Evolutionary conservation across 2,113 vertebrate species (phyloP).

Genomic region (Neodontobutis hainanensis): DNA sequence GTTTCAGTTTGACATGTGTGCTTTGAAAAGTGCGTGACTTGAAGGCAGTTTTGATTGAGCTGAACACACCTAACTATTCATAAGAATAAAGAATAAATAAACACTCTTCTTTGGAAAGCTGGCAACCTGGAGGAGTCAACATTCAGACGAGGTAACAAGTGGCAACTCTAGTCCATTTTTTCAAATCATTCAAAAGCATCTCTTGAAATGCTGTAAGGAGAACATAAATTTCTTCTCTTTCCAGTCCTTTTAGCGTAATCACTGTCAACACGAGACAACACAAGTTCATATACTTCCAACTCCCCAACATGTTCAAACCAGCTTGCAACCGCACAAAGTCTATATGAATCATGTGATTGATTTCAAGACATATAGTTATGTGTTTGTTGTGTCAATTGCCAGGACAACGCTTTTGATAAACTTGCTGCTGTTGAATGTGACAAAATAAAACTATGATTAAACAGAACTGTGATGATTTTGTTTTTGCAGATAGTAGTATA

Average conservation of each 20-base stretch:
- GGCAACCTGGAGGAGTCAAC: background rate
- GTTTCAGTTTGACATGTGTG: too few species aligned
- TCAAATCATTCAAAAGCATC: background rate
- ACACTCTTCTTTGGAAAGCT: background rate
- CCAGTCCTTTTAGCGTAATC: too few species aligned
- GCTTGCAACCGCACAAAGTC: background rate
- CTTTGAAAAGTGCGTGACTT: too few species aligned
- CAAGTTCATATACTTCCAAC: background rate
- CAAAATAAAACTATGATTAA: background rate
- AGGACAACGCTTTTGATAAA: background rate
- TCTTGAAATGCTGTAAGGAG: background rate
- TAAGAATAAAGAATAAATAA: background rate
- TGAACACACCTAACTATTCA: background rate
- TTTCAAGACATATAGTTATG: background rate
- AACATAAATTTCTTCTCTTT: background rate
- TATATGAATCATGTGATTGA: background rate
- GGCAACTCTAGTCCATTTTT: background rate
- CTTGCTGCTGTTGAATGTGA: conserved; percentile 17
- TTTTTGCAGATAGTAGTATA: background rate
- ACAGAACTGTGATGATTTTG: background rate
- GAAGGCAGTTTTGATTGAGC: too few species aligned
- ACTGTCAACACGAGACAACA: too few species aligned
- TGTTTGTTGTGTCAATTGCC: background rate
- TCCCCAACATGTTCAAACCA: background rate
- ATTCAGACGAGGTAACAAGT: background rate